phyloP scores from a whole-genome alignment of 1,140 invertebrate genomes.

The Drosophila cardini region DNA sequence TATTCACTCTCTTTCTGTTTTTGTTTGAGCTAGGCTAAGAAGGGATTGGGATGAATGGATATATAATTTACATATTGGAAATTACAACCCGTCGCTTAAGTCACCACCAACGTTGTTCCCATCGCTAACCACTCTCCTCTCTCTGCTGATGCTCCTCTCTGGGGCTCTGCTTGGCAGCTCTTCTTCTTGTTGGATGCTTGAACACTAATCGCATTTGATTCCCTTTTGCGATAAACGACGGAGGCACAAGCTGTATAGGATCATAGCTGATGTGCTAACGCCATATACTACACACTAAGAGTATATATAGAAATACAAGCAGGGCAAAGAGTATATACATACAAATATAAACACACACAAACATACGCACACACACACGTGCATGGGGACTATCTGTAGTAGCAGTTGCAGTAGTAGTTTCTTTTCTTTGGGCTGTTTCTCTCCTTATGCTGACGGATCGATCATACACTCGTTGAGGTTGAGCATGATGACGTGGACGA shows the following conservation, averaged over 20 bases:
- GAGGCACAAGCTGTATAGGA: slow-evolving; percentile 45
- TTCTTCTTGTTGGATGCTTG: slow-evolving; percentile 55
- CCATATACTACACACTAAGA: slow-evolving; percentile 22
- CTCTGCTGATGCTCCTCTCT: slow-evolving; percentile 15
- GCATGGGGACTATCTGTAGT: background rate
- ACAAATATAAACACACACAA: slow-evolving; percentile 19
- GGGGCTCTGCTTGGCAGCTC: slow-evolving; percentile 22
- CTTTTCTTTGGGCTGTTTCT: background rate
- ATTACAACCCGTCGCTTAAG: slow-evolving; percentile 53
- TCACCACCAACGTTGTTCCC: slow-evolving; percentile 17
- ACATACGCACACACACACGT: slow-evolving; percentile 6
- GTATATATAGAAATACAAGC: background rate
- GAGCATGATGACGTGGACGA: slow-evolving; percentile 22
- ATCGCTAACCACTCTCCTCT: slow-evolving; percentile 30
- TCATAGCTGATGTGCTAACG: slow-evolving; percentile 27
- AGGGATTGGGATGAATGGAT: slow-evolving; percentile 28
- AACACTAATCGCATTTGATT: slow-evolving; percentile 76
- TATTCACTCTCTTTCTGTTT: slow-evolving; percentile 25
- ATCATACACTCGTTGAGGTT: too few species aligned
- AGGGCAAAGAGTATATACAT: slow-evolving; percentile 4
- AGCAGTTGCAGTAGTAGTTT: background rate
- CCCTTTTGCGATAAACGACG: slow-evolving; percentile 72
- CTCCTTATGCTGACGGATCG: background rate
- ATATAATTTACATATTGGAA: slow-evolving; percentile 26
- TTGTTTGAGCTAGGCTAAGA: slow-evolving; percentile 57